phyloP scores from a whole-genome alignment of 2,888 invertebrate species.

The Copidosoma aretas region DNA sequence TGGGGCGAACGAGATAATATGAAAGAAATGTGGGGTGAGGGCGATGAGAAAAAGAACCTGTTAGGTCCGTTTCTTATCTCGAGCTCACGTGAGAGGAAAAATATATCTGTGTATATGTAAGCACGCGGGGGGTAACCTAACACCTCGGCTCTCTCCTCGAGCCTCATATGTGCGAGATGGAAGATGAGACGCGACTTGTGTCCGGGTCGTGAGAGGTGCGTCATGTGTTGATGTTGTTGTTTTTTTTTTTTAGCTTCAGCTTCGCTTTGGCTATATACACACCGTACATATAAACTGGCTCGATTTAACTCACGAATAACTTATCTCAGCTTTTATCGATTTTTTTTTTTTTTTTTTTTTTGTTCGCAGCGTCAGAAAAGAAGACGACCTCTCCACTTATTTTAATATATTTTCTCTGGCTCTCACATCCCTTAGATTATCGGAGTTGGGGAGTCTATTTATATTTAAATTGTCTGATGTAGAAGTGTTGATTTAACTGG shows the following conservation, averaged over 20 bases:
- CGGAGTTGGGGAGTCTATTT: too few relatives aligned
- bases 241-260: background rate
- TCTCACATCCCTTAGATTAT: too few relatives aligned
- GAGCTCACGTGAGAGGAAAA: background rate
- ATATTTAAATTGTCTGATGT: too few relatives aligned
- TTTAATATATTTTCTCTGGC: too few relatives aligned
- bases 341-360: background rate
- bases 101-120: background rate
- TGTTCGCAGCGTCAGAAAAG: background rate
- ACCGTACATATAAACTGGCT: background rate
- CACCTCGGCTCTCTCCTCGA: conserved; percentile 46
- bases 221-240: background rate
- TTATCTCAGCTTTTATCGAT: conserved; percentile 28
- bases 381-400: too few relatives aligned
- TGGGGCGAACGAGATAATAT: background rate
- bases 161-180: conserved; percentile 10
- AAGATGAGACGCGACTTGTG: conserved; percentile 42
- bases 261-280: too few relatives aligned
- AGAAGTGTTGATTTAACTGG: too few relatives aligned
- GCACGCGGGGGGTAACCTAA: conserved; percentile 50
- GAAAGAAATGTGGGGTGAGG: conserved; percentile 13
- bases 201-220: conserved; percentile 44
- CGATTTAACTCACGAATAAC: conserved; percentile 27
- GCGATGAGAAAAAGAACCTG: conserved; percentile 25
- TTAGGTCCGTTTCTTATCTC: conserved; percentile 38